Conservation (phyloP, 2,888 invertebrate genomes). For the Lamellibrachia satsuma region DNA sequence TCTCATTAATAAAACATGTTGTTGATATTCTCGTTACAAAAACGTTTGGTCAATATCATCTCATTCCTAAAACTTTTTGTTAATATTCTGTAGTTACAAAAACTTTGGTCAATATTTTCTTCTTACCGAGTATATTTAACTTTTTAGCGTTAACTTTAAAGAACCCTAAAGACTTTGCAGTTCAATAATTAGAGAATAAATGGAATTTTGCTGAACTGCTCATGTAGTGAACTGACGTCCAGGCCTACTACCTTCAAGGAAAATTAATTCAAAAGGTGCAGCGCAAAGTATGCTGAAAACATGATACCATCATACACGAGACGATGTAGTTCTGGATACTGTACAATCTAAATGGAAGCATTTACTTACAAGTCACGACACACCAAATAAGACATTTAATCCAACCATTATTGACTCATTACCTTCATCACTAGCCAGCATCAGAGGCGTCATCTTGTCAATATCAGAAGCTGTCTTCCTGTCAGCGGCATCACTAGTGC, state of each 20-base stretch:
- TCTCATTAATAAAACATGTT: not conserved
- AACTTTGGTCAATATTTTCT: too few relatives aligned
- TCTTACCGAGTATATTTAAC: not conserved
- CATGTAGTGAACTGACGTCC: not conserved
- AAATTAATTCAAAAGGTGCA: not conserved
- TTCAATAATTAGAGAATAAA: not conserved
- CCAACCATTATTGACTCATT: too few relatives aligned
- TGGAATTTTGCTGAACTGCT: not conserved
- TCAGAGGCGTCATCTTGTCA: not conserved
- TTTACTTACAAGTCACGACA: not conserved
- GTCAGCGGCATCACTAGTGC: not conserved
- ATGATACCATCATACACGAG: not conserved
- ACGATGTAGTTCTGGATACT: not conserved
- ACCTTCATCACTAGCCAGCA: not conserved
- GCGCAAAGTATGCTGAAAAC: not conserved
- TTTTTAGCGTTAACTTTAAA: not conserved
- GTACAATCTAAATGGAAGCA: not conserved
- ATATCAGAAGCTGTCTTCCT: too few relatives aligned
- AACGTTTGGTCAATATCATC: not conserved
- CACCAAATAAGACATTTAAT: not conserved
- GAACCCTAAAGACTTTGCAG: not conserved
- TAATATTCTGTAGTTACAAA: too few relatives aligned
- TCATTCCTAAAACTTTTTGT: not conserved
- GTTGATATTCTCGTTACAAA: not conserved
- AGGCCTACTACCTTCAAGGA: not conserved